Base-by-base conservation (phyloP, 2,113 vertebrate genomes). In the Pica pica region DNA sequence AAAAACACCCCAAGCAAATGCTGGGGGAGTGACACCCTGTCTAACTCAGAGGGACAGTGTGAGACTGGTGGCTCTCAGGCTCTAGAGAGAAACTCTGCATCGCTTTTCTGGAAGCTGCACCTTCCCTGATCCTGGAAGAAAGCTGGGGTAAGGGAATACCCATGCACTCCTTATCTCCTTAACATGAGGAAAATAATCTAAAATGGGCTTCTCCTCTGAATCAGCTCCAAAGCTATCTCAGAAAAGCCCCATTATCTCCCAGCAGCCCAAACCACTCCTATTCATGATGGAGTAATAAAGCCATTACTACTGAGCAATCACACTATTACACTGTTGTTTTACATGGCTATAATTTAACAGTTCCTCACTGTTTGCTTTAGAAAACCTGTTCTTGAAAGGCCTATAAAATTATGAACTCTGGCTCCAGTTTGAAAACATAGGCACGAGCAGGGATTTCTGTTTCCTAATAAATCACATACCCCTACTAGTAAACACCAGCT, bases 381-480 rank as follows among this genome's bases (percentile, higher is more conserved):
- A 87, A 97, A 95, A 93, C 92, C 60, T 74, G 3, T 78, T 84
- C 73, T 79, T 87, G 77, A 93, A 94, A 93, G 61, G 83, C 94
- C 95, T 93, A 89, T 94, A 92, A 95, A 95, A 88, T 94, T 71
- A 93, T 78, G 74, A 93, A 94, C 76, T 92, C 82, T 46, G 78
- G 60, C 44, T 95, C 50, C 76, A 69, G 57, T 46, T 20, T 49
- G 86, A 87, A 96, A 93, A 89, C 69, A 76, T 0, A 50, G 69
- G 73, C 77, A 78, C 1, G 0, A 67, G 35, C 75, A 73, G 57
- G 44, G 87, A 92, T 70, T 90, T 90, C 85, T 86, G 64, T 22
- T 85, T 78, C 49, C 47, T 31, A 64, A 77, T 78, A 83, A 86
- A 83, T 63, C 56, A 78, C 65, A 60, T 87, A 71, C 70, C 37